Base-by-base conservation (phyloP, 1,140 invertebrate species). In the Pachypsylla venusta region DNA sequence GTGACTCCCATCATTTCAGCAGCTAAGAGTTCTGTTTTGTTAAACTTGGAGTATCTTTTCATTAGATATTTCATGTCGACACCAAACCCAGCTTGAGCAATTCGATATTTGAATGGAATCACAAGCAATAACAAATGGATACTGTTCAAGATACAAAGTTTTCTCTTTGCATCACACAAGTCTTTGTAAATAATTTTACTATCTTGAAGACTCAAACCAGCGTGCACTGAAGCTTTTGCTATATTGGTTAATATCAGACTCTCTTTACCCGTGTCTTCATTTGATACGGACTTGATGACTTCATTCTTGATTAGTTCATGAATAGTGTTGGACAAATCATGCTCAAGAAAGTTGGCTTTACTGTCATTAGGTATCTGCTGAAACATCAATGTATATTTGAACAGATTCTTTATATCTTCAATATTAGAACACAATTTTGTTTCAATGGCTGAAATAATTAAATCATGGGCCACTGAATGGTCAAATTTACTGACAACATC, bases 151-250 rank as follows among this genome's bases (percentile, higher is more conserved):
- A 48, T n/a, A 48, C 42, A 48, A 22, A 48, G 22, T 7, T 48
- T 48, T 48, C 16, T n/a, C 42, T 48, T 48, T n/a, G 16, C 22
- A n/a, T 48, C n/a, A 48, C 16, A 22, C 7, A 48, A 22, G 22
- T 48, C 42, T 22, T n/a, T 19, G 42, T 48, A 48, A n/a, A 48
- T 48, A 22, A 48, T 48, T 4, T 19, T 7, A n/a, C 42, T 19
- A 22, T 19, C 42, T 7, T 48, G n/a, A 48, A 19, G 42, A 22
- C 42, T 48, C n/a, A 26, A 63, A 24, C 30, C 71, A 83, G 86
- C 88, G 81, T 87, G 91, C 65, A 90, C 84, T 27, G 88, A 84
- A 19, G 89, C 89, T 66, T 73, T 77, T 26, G 89, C 90, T 16
- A 93, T 75, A 62, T 75, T 74, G 63, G 81, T 87, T 28, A 67